phyloP scores from a whole-genome alignment of 1,140 invertebrate species.

The Eueides isabella region DNA sequence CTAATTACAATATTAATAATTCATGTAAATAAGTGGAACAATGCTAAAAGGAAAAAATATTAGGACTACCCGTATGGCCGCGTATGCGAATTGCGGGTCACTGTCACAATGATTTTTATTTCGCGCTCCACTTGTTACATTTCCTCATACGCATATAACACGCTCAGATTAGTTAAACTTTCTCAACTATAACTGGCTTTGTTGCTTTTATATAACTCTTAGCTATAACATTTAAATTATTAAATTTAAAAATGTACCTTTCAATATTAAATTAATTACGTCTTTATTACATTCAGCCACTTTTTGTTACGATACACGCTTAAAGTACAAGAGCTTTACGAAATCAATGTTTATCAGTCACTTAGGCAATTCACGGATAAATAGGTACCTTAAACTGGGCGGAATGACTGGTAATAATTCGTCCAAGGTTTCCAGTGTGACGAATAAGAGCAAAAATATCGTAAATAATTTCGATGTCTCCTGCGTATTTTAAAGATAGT shows the following conservation, averaged over 20 bases:
- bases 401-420: conserved; percentile 17
- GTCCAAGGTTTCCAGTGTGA: conserved; percentile 27
- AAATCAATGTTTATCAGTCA: background rate
- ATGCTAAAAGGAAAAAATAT: conserved; percentile 58
- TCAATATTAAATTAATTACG: background rate
- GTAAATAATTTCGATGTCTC: conserved; percentile 14
- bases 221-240: background rate
- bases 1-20: background rate
- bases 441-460: conserved; percentile 31
- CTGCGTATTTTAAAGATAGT: conserved; percentile 29
- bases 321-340: background rate
- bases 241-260: background rate
- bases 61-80: conserved; percentile 31
- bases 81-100: conserved; percentile 55
- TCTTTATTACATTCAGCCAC: background rate
- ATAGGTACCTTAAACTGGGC: background rate
- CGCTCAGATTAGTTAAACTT: conserved; percentile 33
- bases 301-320: background rate
- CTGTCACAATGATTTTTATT: conserved; percentile 49
- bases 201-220: background rate
- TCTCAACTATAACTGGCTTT: background rate
- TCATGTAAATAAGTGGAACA: background rate
- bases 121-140: conserved; percentile 52
- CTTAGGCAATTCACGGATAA: background rate
- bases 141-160: conserved; percentile 44